Conservation (phyloP, 2,888 invertebrate species). For the Anodontia alba region DNA sequence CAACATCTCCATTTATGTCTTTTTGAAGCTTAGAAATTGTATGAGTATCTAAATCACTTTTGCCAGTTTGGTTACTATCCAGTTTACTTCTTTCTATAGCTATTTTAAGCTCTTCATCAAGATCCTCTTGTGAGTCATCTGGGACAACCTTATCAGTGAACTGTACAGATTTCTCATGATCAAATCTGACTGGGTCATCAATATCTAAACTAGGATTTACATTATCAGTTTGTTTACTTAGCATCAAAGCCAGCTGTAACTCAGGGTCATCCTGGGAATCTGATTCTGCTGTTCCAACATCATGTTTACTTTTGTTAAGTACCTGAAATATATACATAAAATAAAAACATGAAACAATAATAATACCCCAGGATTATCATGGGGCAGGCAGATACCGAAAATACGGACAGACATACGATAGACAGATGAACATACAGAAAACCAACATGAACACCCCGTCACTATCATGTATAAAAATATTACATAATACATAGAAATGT, state of each 20-base stretch:
- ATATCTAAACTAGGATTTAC: not conserved
- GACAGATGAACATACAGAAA: too few species aligned
- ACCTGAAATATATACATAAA: slow-evolving; percentile 19
- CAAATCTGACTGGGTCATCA: not conserved
- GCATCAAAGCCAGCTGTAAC: slow-evolving; percentile 24
- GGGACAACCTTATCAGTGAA: not conserved
- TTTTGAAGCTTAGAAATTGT: not conserved
- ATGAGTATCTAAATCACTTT: not conserved
- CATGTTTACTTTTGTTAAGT: slow-evolving; percentile 29
- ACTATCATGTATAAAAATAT: too few species aligned
- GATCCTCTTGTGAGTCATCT: slow-evolving; percentile 10
- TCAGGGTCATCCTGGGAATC: slow-evolving; percentile 45
- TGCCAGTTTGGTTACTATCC: not conserved
- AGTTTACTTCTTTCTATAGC: slow-evolving; percentile 26
- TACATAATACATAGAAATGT: too few species aligned
- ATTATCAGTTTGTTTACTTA: not conserved
- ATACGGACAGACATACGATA: too few species aligned
- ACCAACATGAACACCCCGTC: too few species aligned
- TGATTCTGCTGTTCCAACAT: not conserved
- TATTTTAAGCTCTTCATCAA: slow-evolving; percentile 10
- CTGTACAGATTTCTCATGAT: not conserved
- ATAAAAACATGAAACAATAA: not conserved
- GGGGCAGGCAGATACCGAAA: too few species aligned
- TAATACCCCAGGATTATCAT: too few species aligned
- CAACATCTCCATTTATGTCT: not conserved